Percentiles rank a stretch among this genome's conserved stretches.
Conservation (phyloP, 2,113 vertebrate genomes). For the Bambusicola thoracicus region DNA sequence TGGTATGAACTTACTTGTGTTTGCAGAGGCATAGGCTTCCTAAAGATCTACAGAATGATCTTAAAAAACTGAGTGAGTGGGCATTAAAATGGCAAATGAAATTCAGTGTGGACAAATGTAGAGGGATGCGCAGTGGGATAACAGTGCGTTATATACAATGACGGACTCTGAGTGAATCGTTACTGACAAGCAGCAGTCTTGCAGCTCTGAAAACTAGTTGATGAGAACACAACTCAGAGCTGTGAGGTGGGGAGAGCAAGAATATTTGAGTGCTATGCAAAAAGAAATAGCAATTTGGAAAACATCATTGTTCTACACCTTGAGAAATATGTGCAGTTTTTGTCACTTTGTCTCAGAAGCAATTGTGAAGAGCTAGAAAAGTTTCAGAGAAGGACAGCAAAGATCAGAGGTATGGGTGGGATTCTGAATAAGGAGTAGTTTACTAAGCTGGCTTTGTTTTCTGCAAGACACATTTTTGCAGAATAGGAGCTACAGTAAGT, state of each 20-base stretch:
- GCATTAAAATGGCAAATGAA: background rate
- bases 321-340: background rate
- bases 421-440: background rate
- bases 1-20: background rate
- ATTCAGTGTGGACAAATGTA: background rate
- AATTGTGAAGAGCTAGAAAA: background rate
- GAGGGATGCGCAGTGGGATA: background rate
- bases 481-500: background rate
- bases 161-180: background rate
- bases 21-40: background rate
- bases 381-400: background rate
- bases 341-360: background rate
- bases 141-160: background rate
- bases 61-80: background rate
- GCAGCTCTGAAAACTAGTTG: background rate
- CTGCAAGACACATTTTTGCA: background rate
- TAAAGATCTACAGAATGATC: background rate
- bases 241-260: background rate
- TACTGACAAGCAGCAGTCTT: background rate
- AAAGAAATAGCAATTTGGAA: background rate
- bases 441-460: background rate
- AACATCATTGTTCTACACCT: background rate
- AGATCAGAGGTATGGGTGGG: background rate
- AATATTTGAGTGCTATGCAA: background rate
- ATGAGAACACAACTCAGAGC: background rate